Conservation (phyloP, 2,113 vertebrate genomes). For the Probosciger aterrimus region DNA sequence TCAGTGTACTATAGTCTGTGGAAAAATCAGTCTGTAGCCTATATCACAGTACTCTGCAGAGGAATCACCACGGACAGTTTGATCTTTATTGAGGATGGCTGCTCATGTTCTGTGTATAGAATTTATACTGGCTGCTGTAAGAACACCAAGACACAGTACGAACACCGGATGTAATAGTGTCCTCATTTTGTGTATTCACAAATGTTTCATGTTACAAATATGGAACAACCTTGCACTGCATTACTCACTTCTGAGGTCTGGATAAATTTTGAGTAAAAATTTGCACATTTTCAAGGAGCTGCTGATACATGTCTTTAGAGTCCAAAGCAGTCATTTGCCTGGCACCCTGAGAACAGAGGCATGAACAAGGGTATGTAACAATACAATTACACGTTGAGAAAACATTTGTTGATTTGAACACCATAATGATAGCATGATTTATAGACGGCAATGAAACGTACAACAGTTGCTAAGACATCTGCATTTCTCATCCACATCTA, state of each 20-base stretch:
- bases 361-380: background rate
- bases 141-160: slow-evolving; percentile 19
- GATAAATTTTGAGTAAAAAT: background rate
- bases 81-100: slow-evolving; percentile 3
- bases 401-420: background rate
- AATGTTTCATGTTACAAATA: background rate
- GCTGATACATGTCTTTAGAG: background rate
- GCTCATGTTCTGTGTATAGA: slow-evolving; percentile 18
- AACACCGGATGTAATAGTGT: slow-evolving; percentile 41
- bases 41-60: background rate
- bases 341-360: background rate
- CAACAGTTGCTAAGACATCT: background rate
- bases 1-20: background rate
- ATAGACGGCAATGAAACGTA: background rate
- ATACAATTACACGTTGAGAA: background rate
- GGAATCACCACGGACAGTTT: background rate
- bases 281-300: background rate
- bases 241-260: background rate
- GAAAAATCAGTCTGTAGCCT: background rate
- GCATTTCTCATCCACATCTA: background rate
- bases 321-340: background rate
- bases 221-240: background rate
- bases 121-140: slow-evolving; percentile 59
- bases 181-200: slow-evolving; percentile 15
- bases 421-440: background rate